Evolutionary conservation across 2,888 invertebrate genomes (phyloP).

Genomic region (Cotesia congregata): DNA sequence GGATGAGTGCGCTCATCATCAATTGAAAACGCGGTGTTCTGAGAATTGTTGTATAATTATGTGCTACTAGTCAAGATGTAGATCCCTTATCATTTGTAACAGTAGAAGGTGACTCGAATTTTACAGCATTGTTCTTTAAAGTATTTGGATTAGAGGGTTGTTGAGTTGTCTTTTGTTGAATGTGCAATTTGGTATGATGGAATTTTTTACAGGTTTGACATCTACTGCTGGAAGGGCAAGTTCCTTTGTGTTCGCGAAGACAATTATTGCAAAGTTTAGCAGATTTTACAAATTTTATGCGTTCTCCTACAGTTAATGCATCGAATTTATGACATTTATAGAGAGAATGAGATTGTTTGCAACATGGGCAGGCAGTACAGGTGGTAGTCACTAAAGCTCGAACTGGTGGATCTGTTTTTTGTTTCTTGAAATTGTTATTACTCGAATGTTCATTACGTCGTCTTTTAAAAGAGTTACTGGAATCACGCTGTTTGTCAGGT

Average conservation of each 20-base stretch:
- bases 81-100: no score
- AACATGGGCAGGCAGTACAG: slow-evolving; percentile 14
- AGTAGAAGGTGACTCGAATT: no score
- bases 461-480: neutral
- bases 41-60: no score
- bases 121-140: neutral
- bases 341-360: slow-evolving; percentile 30
- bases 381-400: slow-evolving; percentile 12
- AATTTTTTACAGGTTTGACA: slow-evolving; percentile 28
- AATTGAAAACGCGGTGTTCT: no score
- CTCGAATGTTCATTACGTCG: neutral
- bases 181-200: slow-evolving; percentile 34
- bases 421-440: slow-evolving; percentile 12
- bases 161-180: neutral
- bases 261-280: slow-evolving; percentile 2
- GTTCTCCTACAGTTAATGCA: slow-evolving; percentile 19
- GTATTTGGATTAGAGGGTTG: neutral
- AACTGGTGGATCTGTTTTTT: neutral
- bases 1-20: no score
- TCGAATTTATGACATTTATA: slow-evolving; percentile 35
- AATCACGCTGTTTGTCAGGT: neutral
- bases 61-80: no score
- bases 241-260: no score
- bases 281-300: slow-evolving; percentile 29
- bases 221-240: slow-evolving; percentile 1